Conservation (phyloP, 2,797 vertebrate genomes). For the Gadopsis bispinosus region DNA sequence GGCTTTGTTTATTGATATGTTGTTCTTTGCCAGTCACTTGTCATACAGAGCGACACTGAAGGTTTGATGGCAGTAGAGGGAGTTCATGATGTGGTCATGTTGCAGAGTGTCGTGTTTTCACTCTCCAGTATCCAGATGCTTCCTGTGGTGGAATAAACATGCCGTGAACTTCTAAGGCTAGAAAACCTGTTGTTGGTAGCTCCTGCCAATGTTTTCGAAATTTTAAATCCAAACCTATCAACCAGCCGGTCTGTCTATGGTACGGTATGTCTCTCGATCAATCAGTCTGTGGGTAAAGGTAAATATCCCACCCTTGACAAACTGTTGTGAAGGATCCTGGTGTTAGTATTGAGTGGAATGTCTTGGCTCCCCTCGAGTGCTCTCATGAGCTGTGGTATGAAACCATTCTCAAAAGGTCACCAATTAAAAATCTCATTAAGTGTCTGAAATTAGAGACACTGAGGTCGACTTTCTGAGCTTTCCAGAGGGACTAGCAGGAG, state of each 20-base stretch:
- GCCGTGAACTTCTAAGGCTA: neutral
- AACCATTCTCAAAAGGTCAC: conserved; percentile 82
- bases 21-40: conserved; percentile 36
- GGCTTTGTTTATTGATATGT: conserved; percentile 52
- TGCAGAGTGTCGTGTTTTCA: conserved; percentile 36
- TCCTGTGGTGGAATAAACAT: conserved; percentile 6
- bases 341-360: conserved; percentile 47
- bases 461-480: conserved; percentile 77
- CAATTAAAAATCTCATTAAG: conserved; percentile 89
- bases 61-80: conserved; percentile 47
- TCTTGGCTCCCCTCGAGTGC: conserved; percentile 63
- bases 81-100: conserved; percentile 47
- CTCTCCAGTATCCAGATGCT: conserved; percentile 6
- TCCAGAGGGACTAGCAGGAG: conserved; percentile 70
- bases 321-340: conserved; percentile 41
- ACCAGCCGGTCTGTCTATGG: neutral
- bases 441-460: conserved; percentile 84
- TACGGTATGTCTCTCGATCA: neutral
- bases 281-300: conserved; percentile 2
- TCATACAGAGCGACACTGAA: conserved; percentile 30
- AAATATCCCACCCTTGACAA: conserved; percentile 27
- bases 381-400: conserved; percentile 74
- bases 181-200: neutral
- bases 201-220: neutral
- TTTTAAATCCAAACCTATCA: neutral